Base-by-base conservation (phyloP, 2,113 vertebrate species). In the Archocentrus centrarchus region DNA sequence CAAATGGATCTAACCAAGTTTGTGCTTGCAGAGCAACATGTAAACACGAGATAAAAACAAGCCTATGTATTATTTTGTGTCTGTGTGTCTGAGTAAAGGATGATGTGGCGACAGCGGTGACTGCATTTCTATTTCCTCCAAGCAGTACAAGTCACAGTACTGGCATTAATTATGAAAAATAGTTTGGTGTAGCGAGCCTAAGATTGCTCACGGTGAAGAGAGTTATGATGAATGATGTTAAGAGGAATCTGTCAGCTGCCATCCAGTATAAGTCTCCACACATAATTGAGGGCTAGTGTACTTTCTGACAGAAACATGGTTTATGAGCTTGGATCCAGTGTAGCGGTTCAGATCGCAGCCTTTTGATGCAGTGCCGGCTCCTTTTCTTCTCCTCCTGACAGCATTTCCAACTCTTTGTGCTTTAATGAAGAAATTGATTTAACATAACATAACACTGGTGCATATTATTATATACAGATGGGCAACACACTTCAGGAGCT, bases 151-250 rank as follows among this genome's bases (percentile, higher is more conserved):
- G 84, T 85, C 81, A 76, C 68, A 0, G n/a, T 11, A 57, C 82
- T 79, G 87, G 84, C 91, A 85, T 92, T 93, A 89, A 89, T 92
- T 91, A 88, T 88, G 88, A 90, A 86, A 85, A 92, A 92, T 80
- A 62, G 86, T 84, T 79, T 83, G 76, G 77, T 13, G 11, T 35
- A 17, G 63, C 5, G 53, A 79, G 50, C 57, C 80, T 82, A 82
- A 81, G 84, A 86, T 78, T 82, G 80, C 81, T 82, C 47, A 6
- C 83, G 24, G 14, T 32, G 73, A 50, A 79, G 78, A 77, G 32
- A 76, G 64, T 88, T 73, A 27, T 86, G 88, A 90, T 83, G 86
- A 77, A 88, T 60, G 81, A 83, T 59, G 86, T 66, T 77, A 32
- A 83, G 77, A 83, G 80, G 82, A 73, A 81, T 86, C 63, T 89